These are phyloP conservation scores for Zaprionus ghesquierei DNA, from an alignment of 1,140 invertebrate species.

Conservation along the genomic window DNA sequence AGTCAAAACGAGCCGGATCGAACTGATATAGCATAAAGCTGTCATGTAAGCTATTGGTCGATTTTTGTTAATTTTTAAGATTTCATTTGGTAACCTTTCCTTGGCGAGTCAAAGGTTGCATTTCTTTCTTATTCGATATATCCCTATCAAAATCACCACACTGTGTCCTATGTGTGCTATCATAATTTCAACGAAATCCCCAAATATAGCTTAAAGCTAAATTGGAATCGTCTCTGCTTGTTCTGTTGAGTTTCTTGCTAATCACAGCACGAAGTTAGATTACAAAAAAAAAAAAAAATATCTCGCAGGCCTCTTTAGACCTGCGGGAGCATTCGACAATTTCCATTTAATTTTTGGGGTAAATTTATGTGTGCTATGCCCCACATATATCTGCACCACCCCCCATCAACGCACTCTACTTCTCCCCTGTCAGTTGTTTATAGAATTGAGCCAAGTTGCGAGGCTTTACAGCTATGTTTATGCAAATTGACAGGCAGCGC, in stretches of 20 bases:
- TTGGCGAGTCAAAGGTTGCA: no score
- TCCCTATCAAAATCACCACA: no score
- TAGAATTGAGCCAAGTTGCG: constrained; percentile 30
- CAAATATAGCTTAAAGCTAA: no score
- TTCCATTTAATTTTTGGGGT: neutral
- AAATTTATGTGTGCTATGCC: constrained; percentile 24
- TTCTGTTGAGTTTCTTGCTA: neutral
- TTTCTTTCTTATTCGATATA: no score
- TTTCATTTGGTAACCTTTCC: no score
- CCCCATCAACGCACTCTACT: neutral
- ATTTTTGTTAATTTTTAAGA: no score
- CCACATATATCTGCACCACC: neutral
- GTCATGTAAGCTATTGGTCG: no score
- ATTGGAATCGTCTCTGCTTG: no score
- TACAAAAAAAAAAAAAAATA: neutral
- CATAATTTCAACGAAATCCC: no score
- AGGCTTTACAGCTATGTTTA: constrained; percentile 30
- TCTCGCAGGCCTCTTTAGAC: neutral
- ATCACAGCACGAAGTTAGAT: constrained; percentile 1
- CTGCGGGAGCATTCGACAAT: constrained; percentile 3
- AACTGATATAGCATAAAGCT: no score
- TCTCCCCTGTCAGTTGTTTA: constrained; percentile 30
- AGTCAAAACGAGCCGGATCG: no score
- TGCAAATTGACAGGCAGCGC: constrained; percentile 38
- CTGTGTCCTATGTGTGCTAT: no score